phyloP scores from a whole-genome alignment of 1,140 invertebrate genomes.

The Heliconius nattereri region DNA sequence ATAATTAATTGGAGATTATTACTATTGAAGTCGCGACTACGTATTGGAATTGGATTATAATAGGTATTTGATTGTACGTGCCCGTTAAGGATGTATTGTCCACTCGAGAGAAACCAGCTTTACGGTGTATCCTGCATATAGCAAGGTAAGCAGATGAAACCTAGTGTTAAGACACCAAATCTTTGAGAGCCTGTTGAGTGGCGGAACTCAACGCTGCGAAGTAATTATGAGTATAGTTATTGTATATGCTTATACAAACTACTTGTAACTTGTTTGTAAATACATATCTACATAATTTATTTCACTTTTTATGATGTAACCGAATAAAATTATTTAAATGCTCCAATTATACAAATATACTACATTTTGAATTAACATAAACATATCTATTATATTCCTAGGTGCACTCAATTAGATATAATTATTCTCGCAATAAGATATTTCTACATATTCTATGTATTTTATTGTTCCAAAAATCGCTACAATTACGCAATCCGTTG shows the following conservation, averaged over 20 bases:
- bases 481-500: conserved; percentile 30
- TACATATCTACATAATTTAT: background rate
- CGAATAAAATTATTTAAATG: background rate
- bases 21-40: no score
- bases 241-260: background rate
- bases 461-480: conserved; percentile 34
- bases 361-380: conserved; percentile 14
- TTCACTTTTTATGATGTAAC: background rate
- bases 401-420: background rate
- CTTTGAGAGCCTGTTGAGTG: no score
- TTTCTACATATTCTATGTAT: conserved; percentile 21
- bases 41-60: no score
- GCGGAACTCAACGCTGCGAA: no score
- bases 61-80: no score
- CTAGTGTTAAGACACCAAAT: no score
- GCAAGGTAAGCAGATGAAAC: no score
- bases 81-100: no score
- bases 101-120: no score
- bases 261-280: background rate
- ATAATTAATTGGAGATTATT: no score
- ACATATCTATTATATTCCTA: conserved; percentile 1
- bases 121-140: no score
- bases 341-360: background rate
- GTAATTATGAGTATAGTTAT: no score
- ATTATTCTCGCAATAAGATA: conserved; percentile 6